Percentiles rank a stretch among this genome's conserved stretches.
Conservation (phyloP, 2,113 vertebrate species). For the Boulengeromyrus knoepffleri region DNA sequence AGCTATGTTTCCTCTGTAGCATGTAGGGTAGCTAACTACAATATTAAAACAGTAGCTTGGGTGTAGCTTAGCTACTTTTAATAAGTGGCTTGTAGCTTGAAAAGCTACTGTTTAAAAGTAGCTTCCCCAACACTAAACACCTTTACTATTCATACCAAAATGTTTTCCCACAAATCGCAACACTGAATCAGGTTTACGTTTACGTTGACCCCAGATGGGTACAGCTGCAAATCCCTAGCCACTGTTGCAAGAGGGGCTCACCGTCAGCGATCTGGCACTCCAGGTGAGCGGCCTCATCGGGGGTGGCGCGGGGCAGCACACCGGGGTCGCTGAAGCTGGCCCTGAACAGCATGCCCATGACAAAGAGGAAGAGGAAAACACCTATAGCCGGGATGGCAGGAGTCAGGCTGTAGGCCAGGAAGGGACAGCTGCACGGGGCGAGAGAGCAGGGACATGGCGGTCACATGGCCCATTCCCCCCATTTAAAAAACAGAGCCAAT, state of each 20-base stretch:
- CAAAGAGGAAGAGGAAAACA: slow-evolving; percentile 83
- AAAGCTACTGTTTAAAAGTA: background rate
- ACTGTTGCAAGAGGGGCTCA: background rate
- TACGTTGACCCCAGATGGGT: background rate
- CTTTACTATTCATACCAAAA: background rate
- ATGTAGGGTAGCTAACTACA: too few relatives aligned
- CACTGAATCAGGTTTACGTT: background rate
- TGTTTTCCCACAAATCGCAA: background rate
- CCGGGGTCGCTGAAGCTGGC: slow-evolving; percentile 93
- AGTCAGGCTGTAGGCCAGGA: slow-evolving; percentile 78
- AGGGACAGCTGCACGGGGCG: slow-evolving; percentile 71
- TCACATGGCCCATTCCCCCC: background rate
- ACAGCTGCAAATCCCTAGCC: background rate
- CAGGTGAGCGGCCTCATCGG: slow-evolving; percentile 84
- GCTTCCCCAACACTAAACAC: background rate
- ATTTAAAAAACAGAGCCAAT: background rate
- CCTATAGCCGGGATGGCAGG: slow-evolving; percentile 82
- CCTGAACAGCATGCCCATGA: slow-evolving; percentile 84
- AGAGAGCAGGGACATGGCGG: background rate
- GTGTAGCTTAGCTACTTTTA: too few relatives aligned
- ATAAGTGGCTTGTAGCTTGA: too few relatives aligned
- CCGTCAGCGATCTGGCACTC: slow-evolving; percentile 88
- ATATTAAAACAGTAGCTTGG: too few relatives aligned
- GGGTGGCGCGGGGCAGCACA: slow-evolving; percentile 82
- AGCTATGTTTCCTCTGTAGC: too few relatives aligned